Percentiles rank a stretch among this genome's conserved stretches.
These are phyloP conservation scores for Anodontia alba DNA, from an alignment of 2,888 invertebrate species.

Conservation along the genomic window DNA sequence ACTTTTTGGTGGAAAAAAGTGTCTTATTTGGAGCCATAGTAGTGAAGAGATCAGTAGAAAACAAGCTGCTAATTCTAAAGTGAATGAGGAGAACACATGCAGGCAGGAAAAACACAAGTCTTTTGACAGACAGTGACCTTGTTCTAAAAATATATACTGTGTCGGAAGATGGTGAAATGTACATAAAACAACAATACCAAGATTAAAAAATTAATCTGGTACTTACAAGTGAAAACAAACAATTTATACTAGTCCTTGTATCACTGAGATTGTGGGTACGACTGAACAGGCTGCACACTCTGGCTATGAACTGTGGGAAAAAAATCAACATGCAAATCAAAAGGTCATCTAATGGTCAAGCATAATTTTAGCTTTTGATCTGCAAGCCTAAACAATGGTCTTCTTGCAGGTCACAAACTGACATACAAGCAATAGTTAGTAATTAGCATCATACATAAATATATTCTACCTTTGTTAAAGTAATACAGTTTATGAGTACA, in stretches of 20 bases:
- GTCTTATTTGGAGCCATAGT: too few species aligned
- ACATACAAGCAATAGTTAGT: too few species aligned
- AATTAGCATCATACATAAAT: not conserved
- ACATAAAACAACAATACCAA: not conserved
- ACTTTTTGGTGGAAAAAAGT: too few species aligned
- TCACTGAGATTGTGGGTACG: constrained; percentile 56
- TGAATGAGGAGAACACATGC: too few species aligned
- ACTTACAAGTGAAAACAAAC: constrained; percentile 7
- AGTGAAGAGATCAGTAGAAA: too few species aligned
- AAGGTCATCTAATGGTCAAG: constrained; percentile 2
- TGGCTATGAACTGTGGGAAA: constrained; percentile 51
- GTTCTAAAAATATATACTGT: too few species aligned
- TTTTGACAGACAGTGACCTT: too few species aligned
- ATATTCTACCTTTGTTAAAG: too few species aligned
- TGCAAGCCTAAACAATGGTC: constrained; percentile 7
- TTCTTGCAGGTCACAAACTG: not conserved
- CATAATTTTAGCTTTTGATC: not conserved
- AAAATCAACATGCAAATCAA: constrained; percentile 31
- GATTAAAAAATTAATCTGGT: constrained; percentile 12
- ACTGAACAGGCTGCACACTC: constrained; percentile 54
- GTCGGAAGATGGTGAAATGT: too few species aligned
- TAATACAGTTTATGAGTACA: too few species aligned
- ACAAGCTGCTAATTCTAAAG: too few species aligned
- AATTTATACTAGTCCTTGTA: not conserved
- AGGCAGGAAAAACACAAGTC: too few species aligned